These are phyloP conservation scores for Mormyrops attenuatus DNA, from an alignment of 2,797 vertebrate species.

Conservation along the genomic window DNA sequence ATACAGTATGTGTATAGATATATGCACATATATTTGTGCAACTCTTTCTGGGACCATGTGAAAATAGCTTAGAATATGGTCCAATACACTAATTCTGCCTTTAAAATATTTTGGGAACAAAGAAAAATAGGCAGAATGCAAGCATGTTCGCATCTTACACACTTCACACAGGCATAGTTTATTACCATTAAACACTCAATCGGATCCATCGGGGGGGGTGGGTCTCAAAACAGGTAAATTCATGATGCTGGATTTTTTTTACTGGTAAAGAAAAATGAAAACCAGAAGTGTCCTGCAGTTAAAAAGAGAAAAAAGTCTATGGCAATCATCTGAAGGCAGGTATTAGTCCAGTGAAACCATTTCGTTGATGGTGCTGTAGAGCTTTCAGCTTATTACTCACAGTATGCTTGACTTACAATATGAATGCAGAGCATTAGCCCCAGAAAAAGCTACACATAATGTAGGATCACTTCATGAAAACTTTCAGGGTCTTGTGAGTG, in stretches of 20 bases:
- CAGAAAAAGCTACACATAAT: not conserved
- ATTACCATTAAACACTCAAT: slow-evolving; percentile 19
- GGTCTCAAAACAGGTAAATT: not conserved
- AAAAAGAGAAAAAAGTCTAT: not conserved
- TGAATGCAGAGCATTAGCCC: not conserved
- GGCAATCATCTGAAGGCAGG: not conserved
- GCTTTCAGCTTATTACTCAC: not conserved
- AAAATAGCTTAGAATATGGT: not conserved
- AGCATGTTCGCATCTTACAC: not conserved
- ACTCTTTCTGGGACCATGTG: not conserved
- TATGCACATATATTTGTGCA: not conserved
- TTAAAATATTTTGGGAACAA: not conserved
- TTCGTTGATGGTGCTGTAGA: not conserved
- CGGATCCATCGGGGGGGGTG: slow-evolving; percentile 20
- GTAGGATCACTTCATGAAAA: not conserved
- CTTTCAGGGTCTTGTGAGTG: not conserved
- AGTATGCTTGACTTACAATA: not conserved
- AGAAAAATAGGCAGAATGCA: not conserved
- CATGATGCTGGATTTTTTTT: not conserved
- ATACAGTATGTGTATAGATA: not conserved
- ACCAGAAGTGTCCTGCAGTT: not conserved
- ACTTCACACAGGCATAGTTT: not conserved
- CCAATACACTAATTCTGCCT: not conserved
- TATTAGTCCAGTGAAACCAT: not conserved
- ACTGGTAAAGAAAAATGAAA: not conserved